A percentile compares a stretch with the other conserved stretches of the same genome.
Conservation (phyloP, 2,113 vertebrate genomes). For the Thamnophis sirtalis region DNA sequence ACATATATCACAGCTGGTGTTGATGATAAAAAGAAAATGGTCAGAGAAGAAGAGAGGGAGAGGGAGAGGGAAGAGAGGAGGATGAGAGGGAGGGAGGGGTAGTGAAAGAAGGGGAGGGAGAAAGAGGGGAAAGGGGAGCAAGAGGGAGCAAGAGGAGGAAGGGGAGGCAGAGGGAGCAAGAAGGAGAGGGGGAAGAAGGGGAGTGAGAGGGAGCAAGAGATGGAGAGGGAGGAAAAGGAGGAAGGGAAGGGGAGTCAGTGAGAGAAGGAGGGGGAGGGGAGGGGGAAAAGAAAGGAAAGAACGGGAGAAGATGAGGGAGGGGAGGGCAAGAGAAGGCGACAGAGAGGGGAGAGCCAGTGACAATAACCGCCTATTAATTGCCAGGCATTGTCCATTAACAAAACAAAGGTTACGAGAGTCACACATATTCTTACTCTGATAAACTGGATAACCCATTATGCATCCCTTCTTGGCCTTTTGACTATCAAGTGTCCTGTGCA, state of each 20-base stretch:
- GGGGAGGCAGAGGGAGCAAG: not conserved
- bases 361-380: not conserved
- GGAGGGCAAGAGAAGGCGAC: not conserved
- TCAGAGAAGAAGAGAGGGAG: not conserved
- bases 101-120: not conserved
- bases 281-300: too few species aligned
- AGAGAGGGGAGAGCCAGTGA: not conserved
- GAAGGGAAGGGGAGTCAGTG: too few species aligned
- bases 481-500: not conserved
- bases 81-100: not conserved
- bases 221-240: not conserved
- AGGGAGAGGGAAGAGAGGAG: not conserved
- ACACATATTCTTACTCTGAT: not conserved
- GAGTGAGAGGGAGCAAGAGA: too few species aligned
- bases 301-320: accelerated
- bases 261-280: accelerated
- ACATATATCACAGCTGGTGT: not conserved
- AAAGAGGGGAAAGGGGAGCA: too few species aligned
- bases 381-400: not conserved
- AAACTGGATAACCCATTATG: not conserved
- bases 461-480: not conserved
- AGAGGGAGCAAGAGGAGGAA: too few species aligned
- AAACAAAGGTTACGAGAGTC: not conserved
- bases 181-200: too few species aligned
- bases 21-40: not conserved